These are phyloP conservation scores for Drosophila ficusphila DNA, from an alignment of 1,140 invertebrate genomes.

Conservation along the genomic window DNA sequence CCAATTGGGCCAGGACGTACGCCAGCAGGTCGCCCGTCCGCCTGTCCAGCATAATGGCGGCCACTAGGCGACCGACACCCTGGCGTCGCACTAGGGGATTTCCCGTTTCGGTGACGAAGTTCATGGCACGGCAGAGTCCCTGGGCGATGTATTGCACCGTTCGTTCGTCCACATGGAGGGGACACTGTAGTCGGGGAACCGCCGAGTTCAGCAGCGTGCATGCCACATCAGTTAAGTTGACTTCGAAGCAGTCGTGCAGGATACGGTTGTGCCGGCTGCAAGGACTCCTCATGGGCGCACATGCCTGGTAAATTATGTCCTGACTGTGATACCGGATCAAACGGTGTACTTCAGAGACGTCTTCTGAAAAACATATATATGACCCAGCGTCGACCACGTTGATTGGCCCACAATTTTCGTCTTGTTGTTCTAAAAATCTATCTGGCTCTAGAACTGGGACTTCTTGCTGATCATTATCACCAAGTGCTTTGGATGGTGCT, in stretches of 20 bases:
- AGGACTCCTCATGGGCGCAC: too few species aligned
- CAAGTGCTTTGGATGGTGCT: background rate
- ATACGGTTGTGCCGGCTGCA: too few species aligned
- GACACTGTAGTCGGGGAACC: background rate
- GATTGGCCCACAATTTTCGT: background rate
- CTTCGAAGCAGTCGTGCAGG: background rate
- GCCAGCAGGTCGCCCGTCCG: background rate
- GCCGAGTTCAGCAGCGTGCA: slow-evolving; percentile 5
- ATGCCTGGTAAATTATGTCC: background rate
- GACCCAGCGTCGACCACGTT: background rate
- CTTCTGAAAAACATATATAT: background rate
- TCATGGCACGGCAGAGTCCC: background rate
- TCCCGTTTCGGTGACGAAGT: too few species aligned
- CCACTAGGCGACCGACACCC: slow-evolving; percentile 4
- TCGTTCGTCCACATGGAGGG: background rate
- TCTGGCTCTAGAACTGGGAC: background rate
- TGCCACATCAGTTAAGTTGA: background rate
- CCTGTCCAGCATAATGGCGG: slow-evolving; percentile 2
- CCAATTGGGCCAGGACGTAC: slow-evolving; percentile 10
- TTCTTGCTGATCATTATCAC: background rate
- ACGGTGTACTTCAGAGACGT: background rate
- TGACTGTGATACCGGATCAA: background rate
- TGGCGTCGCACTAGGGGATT: background rate
- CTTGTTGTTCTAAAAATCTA: background rate
- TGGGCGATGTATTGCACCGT: slow-evolving; percentile 1